These are phyloP conservation scores for Numenius arquata DNA, from an alignment of 2,113 vertebrate species.

Conservation along the genomic window DNA sequence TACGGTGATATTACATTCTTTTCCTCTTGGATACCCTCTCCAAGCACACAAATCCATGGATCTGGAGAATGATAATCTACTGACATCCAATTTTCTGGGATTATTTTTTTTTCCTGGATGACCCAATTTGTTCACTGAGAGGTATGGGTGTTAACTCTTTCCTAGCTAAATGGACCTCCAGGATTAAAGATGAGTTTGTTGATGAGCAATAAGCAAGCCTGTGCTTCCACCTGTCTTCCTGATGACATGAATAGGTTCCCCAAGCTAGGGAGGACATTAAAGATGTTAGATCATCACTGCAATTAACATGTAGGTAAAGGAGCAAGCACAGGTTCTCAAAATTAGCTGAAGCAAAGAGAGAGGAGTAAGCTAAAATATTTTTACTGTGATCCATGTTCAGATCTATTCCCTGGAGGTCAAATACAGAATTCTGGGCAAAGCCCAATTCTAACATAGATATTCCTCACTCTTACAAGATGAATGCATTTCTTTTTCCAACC, in stretches of 20 bases:
- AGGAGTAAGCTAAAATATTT: neutral
- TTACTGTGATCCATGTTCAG: neutral
- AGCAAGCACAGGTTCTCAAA: neutral
- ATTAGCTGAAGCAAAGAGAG: neutral
- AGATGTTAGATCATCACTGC: neutral
- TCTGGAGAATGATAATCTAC: constrained; percentile 64
- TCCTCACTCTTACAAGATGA: neutral
- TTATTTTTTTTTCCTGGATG: constrained; percentile 8
- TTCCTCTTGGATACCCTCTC: constrained; percentile 56
- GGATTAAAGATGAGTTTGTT: constrained; percentile 18
- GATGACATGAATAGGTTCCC: neutral
- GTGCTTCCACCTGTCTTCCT: neutral
- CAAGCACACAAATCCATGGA: constrained; percentile 58
- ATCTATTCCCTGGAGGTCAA: neutral
- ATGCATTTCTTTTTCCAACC: constrained; percentile 28
- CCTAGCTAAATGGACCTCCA: constrained; percentile 2
- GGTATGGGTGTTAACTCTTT: constrained; percentile 59
- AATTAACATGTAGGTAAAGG: neutral
- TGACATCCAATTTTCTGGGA: constrained; percentile 63
- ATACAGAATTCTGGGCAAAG: neutral
- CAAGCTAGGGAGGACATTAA: neutral
- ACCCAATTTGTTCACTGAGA: constrained; percentile 50
- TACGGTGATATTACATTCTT: constrained; percentile 43
- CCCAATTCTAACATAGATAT: neutral
- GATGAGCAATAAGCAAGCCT: neutral